These are phyloP conservation scores for Papilio polyxenes DNA, from an alignment of 1,140 invertebrate species.

Conservation along the genomic window DNA sequence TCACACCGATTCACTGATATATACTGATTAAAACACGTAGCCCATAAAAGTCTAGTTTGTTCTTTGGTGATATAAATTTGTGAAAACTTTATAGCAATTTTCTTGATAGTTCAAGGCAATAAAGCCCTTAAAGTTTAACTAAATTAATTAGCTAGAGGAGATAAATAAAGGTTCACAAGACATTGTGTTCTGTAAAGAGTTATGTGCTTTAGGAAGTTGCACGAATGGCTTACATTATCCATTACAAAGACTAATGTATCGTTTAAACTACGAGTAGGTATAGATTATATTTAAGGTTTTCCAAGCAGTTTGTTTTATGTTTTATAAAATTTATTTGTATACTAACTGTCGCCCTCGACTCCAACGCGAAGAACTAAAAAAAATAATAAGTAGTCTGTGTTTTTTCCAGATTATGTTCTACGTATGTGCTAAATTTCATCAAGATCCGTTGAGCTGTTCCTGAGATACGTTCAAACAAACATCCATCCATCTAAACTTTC, in stretches of 20 bases:
- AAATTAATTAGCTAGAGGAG: constrained; percentile 1
- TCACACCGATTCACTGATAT: no score
- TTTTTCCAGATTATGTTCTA: no score
- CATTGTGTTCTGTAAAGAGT: constrained; percentile 5
- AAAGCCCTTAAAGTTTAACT: background rate
- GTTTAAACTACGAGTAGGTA: background rate
- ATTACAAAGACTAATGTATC: background rate
- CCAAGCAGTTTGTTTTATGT: background rate
- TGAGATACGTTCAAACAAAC: no score
- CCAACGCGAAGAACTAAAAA: no score
- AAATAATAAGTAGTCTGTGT: no score
- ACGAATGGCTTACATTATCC: background rate
- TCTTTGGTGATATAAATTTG: background rate
- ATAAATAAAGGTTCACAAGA: constrained; percentile 12
- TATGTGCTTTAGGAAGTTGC: background rate
- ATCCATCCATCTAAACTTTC: no score
- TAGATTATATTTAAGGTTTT: background rate
- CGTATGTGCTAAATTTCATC: no score
- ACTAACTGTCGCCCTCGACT: no score
- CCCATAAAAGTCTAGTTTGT: background rate
- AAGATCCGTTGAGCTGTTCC: no score
- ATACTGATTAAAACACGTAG: no score
- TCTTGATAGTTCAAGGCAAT: background rate
- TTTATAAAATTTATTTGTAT: no score
- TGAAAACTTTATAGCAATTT: background rate